Conservation (phyloP, 2,797 vertebrate species). For the Pyrocephalus nanus region DNA sequence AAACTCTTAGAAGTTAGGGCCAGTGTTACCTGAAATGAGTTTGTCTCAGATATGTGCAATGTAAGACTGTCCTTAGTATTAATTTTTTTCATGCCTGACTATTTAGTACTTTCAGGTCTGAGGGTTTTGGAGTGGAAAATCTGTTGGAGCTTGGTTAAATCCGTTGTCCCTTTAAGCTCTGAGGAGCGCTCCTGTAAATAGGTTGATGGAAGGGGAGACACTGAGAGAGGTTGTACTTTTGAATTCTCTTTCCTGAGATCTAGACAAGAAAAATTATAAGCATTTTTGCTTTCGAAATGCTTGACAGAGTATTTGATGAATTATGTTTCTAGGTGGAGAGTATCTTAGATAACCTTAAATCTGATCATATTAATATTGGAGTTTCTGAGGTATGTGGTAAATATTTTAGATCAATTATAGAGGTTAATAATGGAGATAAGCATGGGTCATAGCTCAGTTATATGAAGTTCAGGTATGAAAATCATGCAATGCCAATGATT, state of each 20-base stretch:
- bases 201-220: background rate
- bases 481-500: background rate
- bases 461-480: background rate
- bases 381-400: background rate
- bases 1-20: background rate
- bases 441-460: background rate
- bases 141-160: background rate
- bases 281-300: background rate
- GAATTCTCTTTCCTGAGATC: background rate
- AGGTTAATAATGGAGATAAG: background rate
- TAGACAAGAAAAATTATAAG: background rate
- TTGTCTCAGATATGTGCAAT: background rate
- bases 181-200: background rate
- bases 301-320: background rate
- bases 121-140: background rate
- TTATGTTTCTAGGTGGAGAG: background rate
- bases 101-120: background rate
- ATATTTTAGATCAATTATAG: background rate
- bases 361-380: background rate
- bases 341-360: background rate
- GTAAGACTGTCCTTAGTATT: background rate
- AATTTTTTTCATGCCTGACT: background rate
- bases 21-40: background rate
- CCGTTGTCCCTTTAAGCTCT: background rate
- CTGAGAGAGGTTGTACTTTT: background rate